These are phyloP conservation scores for Pyxicephalus adspersus DNA, from an alignment of 2,113 vertebrate genomes.

Conservation along the genomic window DNA sequence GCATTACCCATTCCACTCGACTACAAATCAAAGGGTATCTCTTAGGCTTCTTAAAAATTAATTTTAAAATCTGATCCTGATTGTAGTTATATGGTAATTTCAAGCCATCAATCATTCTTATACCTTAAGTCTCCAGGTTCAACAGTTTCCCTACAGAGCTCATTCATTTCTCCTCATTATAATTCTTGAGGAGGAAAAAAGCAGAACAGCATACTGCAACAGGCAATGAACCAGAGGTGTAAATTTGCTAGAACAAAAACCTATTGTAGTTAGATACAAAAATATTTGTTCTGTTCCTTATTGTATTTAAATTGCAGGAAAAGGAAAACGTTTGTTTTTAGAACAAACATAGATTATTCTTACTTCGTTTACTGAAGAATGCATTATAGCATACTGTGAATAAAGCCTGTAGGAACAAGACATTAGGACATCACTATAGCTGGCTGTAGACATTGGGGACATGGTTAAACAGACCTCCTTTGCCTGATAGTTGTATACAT, in stretches of 20 bases:
- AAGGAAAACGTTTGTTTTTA: background rate
- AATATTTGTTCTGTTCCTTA: constrained; percentile 21
- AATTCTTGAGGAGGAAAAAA: constrained; percentile 96
- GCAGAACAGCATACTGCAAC: constrained; percentile 78
- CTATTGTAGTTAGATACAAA: background rate
- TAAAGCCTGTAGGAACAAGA: background rate
- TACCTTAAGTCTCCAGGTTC: constrained; percentile 95
- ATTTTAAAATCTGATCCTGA: constrained; percentile 99
- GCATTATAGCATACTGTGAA: background rate
- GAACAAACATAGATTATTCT: background rate
- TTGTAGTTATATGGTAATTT: constrained; percentile 99
- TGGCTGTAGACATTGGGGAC: too few species aligned
- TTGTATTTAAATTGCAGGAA: background rate
- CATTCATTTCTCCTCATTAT: constrained; percentile 93
- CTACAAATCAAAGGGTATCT: constrained; percentile 97
- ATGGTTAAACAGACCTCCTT: too few species aligned
- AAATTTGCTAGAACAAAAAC: constrained; percentile 83
- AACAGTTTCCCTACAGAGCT: constrained; percentile 91
- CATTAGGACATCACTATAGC: too few species aligned
- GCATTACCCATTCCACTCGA: constrained; percentile 96
- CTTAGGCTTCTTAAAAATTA: constrained; percentile 99
- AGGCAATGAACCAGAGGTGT: constrained; percentile 94
- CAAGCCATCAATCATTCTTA: constrained; percentile 93
- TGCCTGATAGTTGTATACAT: too few species aligned
- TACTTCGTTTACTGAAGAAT: background rate